Evolutionary conservation across 2,888 invertebrate genomes (phyloP).

Genomic region (Drosophila histrio): DNA sequence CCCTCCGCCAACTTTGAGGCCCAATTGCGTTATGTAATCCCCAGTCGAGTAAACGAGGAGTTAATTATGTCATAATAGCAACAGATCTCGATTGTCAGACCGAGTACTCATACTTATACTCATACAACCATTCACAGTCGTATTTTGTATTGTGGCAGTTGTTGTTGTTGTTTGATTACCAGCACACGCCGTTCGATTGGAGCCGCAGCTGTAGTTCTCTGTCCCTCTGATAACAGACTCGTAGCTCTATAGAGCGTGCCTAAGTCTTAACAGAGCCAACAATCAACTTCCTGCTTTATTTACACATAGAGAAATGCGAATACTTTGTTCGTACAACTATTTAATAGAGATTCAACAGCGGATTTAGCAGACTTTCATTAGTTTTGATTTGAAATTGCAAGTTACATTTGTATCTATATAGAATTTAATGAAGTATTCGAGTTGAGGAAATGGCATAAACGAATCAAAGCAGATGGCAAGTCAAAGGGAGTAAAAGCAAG

Average conservation of each 20-base stretch:
- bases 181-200: constrained; percentile 50
- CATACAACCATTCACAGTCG: background rate
- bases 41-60: constrained; percentile 63
- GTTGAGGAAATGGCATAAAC: too few species aligned
- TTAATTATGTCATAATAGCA: constrained; percentile 74
- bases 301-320: constrained; percentile 14
- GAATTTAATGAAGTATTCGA: too few species aligned
- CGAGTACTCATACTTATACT: background rate
- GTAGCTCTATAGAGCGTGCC: constrained; percentile 39
- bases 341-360: background rate
- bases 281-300: constrained; percentile 21
- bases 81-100: constrained; percentile 32
- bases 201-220: constrained; percentile 40
- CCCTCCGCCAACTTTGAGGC: constrained; percentile 38
- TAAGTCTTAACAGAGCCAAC: constrained; percentile 3
- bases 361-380: background rate
- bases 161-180: constrained; percentile 44
- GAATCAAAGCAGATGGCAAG: too few species aligned
- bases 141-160: constrained; percentile 37
- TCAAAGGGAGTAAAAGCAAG: too few species aligned
- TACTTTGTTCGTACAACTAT: background rate
- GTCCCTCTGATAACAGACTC: background rate
- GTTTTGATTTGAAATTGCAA: background rate
- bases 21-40: constrained; percentile 66
- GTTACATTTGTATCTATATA: background rate